Evolutionary conservation across 2,888 invertebrate genomes (phyloP), one percentile per base, ranked within the genome.

Genomic region (Nezara viridula): DNA sequence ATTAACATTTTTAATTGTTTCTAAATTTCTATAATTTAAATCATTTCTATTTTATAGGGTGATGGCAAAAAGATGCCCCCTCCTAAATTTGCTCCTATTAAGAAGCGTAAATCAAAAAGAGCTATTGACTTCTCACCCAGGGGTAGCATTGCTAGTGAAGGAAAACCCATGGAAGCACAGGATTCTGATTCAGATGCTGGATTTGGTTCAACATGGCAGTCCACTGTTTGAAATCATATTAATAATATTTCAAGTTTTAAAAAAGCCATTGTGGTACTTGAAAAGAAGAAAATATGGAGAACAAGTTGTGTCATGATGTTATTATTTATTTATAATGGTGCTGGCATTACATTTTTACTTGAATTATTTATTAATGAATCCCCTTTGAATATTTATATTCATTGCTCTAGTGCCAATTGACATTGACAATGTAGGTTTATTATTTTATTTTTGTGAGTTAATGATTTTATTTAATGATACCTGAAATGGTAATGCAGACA

Each of bases 161-260:
- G 91, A 89, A 91, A 90, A 90, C 90, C 89, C 91, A 91, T 55
- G 27, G 97, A 97, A 92, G 97, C 97, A 6, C 88, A 66, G 0
- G 98, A 98, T 92, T 98, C 97, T 0, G 98, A 98, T 92, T 95
- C 96, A 0, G 97, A 97, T 0, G 97, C 96, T 91, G 98, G 98
- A 0, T 98, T 98, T 92, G 97, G 96, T 92, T 95, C 95, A 0
- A 94, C 95, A 89, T 96, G 96, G 96, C 95, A 94, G 91, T 91
- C 91, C n/a, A 91, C 91, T 32, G 91, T 91, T 49, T 91, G 52
- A 88, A 7, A 0, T 86, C 6, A 27, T 50, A 32, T 32, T 16
- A 16, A 73, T 5, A 7, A 32, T 21, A 37, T 27, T 37, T 9
- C 21, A 47, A 6, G 81, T n/a, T 47, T 44, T 44, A 21, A 47